These are phyloP conservation scores for Stictonetta naevosa DNA, from an alignment of 2,113 vertebrate genomes.

Conservation along the genomic window DNA sequence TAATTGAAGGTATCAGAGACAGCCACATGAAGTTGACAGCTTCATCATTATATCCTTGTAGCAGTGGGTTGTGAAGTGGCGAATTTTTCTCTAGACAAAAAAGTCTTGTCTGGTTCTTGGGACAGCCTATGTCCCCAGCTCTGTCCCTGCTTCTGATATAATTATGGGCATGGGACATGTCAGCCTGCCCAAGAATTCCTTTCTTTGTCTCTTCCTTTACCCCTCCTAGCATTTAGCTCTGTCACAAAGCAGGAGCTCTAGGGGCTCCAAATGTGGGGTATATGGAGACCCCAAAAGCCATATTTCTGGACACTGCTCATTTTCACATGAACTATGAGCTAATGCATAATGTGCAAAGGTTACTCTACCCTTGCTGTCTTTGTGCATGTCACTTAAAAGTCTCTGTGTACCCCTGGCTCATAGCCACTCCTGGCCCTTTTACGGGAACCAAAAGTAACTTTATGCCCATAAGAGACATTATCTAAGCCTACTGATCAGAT, in stretches of 20 bases:
- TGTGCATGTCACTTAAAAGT: neutral
- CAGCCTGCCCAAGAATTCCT: neutral
- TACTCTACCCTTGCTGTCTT: neutral
- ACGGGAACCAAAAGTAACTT: neutral
- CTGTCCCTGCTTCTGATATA: neutral
- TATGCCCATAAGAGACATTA: neutral
- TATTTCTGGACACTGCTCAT: neutral
- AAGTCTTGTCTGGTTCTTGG: neutral
- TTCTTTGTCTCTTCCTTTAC: no score
- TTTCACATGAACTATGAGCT: neutral
- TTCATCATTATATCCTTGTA: neutral
- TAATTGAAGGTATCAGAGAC: neutral
- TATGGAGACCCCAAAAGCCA: neutral
- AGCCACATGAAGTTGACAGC: neutral
- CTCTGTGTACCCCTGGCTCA: neutral
- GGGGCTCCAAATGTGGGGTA: neutral
- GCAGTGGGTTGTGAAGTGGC: rapidly evolving
- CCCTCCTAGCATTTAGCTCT: neutral
- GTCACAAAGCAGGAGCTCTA: neutral
- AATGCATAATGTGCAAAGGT: neutral
- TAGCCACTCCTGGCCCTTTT: neutral
- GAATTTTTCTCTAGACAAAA: neutral
- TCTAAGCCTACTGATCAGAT: neutral
- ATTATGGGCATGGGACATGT: neutral
- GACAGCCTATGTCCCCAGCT: neutral